These are phyloP conservation scores for Micrasema minimum DNA, from an alignment of 1,140 invertebrate genomes.

Conservation along the genomic window DNA sequence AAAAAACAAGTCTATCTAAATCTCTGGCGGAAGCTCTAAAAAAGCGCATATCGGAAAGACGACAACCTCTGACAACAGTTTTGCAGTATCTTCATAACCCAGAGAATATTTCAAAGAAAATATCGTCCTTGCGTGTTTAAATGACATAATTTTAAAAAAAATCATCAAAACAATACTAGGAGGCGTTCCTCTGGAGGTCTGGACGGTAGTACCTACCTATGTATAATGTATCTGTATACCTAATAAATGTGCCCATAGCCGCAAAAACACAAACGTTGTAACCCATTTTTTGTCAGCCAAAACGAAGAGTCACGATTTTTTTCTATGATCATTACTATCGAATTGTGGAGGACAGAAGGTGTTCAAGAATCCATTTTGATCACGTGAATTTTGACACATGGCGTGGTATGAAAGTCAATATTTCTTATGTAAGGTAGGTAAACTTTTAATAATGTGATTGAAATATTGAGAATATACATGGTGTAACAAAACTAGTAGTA, in stretches of 20 bases:
- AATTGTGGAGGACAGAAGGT: slow-evolving; percentile 4
- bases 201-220: background rate
- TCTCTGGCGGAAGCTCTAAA: too few species aligned
- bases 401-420: background rate
- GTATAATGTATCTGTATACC: slow-evolving; percentile 16
- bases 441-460: too few species aligned
- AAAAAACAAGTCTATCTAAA: too few species aligned
- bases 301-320: slow-evolving; percentile 46
- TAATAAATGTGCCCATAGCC: too few species aligned
- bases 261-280: slow-evolving; percentile 26
- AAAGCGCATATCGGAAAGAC: too few species aligned
- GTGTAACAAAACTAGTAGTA: too few species aligned
- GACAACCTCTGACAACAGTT: too few species aligned
- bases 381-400: slow-evolving; percentile 4
- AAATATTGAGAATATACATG: too few species aligned
- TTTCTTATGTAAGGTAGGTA: too few species aligned
- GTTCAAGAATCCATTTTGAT: slow-evolving; percentile 3
- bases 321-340: background rate
- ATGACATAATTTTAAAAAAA: slow-evolving; percentile 25
- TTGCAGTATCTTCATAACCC: too few species aligned
- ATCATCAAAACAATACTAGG: slow-evolving; percentile 9
- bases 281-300: slow-evolving; percentile 38
- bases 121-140: slow-evolving; percentile 6
- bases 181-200: slow-evolving; percentile 2
- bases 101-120: too few species aligned